These are phyloP conservation scores for Oncorhynchus gorbuscha DNA, from an alignment of 2,113 vertebrate genomes.

Conservation along the genomic window DNA sequence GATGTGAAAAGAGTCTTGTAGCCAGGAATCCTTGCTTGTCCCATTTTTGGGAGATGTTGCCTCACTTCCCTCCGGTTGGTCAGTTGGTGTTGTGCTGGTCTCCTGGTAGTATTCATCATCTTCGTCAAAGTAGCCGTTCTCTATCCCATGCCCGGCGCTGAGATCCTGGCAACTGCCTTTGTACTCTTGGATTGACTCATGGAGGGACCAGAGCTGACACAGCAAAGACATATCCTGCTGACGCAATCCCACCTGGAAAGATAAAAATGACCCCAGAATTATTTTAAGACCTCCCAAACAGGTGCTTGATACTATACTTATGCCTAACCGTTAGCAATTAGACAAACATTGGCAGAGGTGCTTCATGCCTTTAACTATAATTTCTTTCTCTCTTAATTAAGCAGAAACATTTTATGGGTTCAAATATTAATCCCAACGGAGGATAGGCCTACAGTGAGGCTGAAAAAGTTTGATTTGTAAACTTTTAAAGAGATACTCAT, in stretches of 20 bases:
- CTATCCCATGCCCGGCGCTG: constrained; percentile 84
- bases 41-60: constrained; percentile 60
- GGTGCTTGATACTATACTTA: too few relatives aligned
- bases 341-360: too few relatives aligned
- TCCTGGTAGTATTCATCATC: constrained; percentile 90
- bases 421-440: too few relatives aligned
- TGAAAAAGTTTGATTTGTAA: too few relatives aligned
- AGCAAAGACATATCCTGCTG: constrained; percentile 98
- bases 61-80: constrained; percentile 63
- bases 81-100: constrained; percentile 70
- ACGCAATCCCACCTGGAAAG: constrained; percentile 87
- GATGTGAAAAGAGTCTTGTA: constrained; percentile 78
- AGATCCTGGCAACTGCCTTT: constrained; percentile 93
- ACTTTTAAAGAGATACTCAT: too few relatives aligned
- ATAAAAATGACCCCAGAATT: background rate
- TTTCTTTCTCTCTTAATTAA: too few relatives aligned
- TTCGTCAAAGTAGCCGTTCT: constrained; percentile 95
- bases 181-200: constrained; percentile 98
- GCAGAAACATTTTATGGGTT: too few relatives aligned
- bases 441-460: too few relatives aligned
- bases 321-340: too few relatives aligned
- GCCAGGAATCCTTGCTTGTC: constrained; percentile 75
- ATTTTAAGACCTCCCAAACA: too few relatives aligned
- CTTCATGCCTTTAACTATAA: too few relatives aligned
- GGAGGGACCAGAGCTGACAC: constrained; percentile 95